Evolutionary conservation across 2,113 vertebrate species (phyloP), one percentile per base, ranked within the genome.

Genomic region (Nothoprocta perdicaria): DNA sequence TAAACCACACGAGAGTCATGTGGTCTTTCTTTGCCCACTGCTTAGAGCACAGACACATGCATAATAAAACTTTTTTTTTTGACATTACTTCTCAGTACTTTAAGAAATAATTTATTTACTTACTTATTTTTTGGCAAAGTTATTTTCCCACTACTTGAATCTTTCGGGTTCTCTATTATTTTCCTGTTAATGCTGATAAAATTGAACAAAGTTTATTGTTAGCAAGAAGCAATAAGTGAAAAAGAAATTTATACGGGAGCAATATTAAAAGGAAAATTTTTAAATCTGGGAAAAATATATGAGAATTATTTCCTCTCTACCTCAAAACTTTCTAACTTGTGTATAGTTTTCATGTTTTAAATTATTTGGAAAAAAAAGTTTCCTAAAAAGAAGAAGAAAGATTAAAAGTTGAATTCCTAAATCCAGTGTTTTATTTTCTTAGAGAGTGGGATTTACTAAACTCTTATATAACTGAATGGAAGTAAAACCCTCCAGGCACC

Each of bases 81-180:
- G 23, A n/a, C 62, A 46, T 88, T 86, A 76, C 31, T 88, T 90
- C 81, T 66, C 10, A 79, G 7, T 53, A 48, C 16, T 87, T 94
- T 91, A 68, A 91, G 89, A 94, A 90, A 27, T 60, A 86, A 45
- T 85, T 91, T 80, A 84, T 69, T 92, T 93, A 94, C 97, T 97
- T 92, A 97, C 96, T 95, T 96, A 53, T 93, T 97, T 96, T 95
- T 96, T 31, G n/a, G 92, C 87, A 96, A 89, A 86, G 66, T 18
- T 79, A 57, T 62, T 88, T 90, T 96, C 90, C 92, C 91, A 82
- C 86, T 91, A 65, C 93, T 96, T 91, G 92, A 61, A 46, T 93
- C 68, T 50, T 55, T 21, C 63, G 79, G 43, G 67, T 1, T 52
- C 72, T 87, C 85, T 65, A 65, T 83, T 66, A 26, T 74, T 88